phyloP scores from a whole-genome alignment of 2,797 vertebrate species.

The Lophius americanus region DNA sequence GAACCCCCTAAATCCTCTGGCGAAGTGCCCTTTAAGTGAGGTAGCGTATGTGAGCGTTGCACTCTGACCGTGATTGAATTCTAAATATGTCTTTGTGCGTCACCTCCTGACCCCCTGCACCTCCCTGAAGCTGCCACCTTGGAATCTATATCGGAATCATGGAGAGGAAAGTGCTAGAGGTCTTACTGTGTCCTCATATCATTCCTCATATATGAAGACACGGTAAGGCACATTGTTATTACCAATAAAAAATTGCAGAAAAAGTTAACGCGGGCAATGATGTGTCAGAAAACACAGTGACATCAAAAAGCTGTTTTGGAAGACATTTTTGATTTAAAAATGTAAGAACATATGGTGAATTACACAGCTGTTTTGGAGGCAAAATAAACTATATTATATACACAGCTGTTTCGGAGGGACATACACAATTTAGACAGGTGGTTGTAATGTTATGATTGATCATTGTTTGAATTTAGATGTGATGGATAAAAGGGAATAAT shows the following conservation, averaged over 20 bases:
- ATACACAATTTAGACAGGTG: too few relatives aligned
- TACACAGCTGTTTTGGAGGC: too few relatives aligned
- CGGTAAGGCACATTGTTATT: background rate
- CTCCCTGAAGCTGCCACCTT: conserved; percentile 17
- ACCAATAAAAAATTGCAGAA: background rate
- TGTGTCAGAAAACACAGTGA: too few relatives aligned
- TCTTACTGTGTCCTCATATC: background rate
- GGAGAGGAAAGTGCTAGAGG: conserved; percentile 5
- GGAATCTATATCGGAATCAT: conserved; percentile 16
- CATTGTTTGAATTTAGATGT: too few relatives aligned
- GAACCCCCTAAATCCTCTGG: conserved; percentile 32
- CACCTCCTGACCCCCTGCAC: conserved; percentile 41
- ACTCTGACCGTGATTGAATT: conserved; percentile 53
- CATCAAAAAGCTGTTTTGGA: too few relatives aligned
- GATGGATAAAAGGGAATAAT: too few relatives aligned
- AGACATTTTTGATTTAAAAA: too few relatives aligned
- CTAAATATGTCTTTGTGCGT: conserved; percentile 42
- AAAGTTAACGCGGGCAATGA: background rate
- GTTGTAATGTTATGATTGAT: too few relatives aligned
- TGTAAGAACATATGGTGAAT: too few relatives aligned
- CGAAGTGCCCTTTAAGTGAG: conserved; percentile 45
- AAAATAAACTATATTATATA: too few relatives aligned
- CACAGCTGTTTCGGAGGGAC: too few relatives aligned
- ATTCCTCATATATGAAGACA: too few relatives aligned
- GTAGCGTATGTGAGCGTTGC: conserved; percentile 18